Evolutionary conservation across 2,113 vertebrate genomes (phyloP), one percentile per base, ranked within the genome.

Genomic region (Sphyrna mokarran): DNA sequence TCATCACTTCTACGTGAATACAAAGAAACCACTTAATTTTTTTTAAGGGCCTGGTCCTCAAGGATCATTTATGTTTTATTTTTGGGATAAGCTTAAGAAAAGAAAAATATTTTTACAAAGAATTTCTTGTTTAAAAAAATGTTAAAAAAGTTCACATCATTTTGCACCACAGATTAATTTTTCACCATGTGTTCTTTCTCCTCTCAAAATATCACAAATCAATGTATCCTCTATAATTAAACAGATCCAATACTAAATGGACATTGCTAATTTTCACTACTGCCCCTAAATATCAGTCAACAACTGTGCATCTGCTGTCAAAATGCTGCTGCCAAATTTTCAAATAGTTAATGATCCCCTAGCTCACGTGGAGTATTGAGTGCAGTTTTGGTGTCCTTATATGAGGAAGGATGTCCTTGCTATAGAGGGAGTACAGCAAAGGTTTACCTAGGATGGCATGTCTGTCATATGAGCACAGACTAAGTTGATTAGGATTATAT

Each of bases 11-110:
- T 37, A 1, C 22, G 14, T 63, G 61, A 66, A 93, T 66, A 93
- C 89, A 93, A 93, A 89, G 63, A n/a, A 93, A 66, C 33, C 61
- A 93, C 89, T 66, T 37, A 93, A 63, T 91, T 63, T 89, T 33
- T 29, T 54, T 54, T 54, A 4, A 40, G n/a, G n/a, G 61, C 33
- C 8, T 66, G 20, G 89, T 93, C 61, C 37, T 18, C 7, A 37
- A 37, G n/a, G 89, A 37, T 37, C 61, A 37, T 90, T 87, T 90
- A 33, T 29, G 61, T 61, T 37, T 40, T 83, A 93, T 22, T 93
- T 93, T n/a, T 93, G 89, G 63, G 8, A 93, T 37, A n/a, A 91
- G 18, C 89, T 37, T 22, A 13, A 90, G 26, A 90, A 33, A 93
- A 93, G 54, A 90, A 66, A 66, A 90, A 33, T 29, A 63, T 6